phyloP scores from a whole-genome alignment of 2,888 invertebrate genomes.

The Eurytoma adleriae region DNA sequence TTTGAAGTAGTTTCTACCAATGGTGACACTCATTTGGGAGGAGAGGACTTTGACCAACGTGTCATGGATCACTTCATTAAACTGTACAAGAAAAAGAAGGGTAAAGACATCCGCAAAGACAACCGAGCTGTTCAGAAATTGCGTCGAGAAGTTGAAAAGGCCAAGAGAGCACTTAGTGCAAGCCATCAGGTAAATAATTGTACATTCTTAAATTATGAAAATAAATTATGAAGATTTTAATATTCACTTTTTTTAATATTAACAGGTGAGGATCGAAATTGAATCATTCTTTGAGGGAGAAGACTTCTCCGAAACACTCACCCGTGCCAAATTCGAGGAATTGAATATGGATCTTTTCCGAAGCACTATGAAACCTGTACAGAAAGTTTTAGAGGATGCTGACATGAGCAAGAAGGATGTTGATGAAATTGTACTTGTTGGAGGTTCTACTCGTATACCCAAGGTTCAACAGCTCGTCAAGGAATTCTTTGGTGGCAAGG shows the following conservation, averaged over 20 bases:
- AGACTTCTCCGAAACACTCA: conserved; percentile 98
- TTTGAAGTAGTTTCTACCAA: conserved; percentile 96
- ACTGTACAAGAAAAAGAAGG: conserved; percentile 98
- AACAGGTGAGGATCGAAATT: conserved; percentile 94
- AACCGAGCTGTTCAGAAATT: conserved; percentile 97
- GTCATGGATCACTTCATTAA: conserved; percentile 99
- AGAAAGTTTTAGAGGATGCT: conserved; percentile 96
- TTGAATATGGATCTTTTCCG: conserved; percentile 88
- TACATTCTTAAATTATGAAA: neutral
- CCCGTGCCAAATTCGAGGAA: conserved; percentile 99
- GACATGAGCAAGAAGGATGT: conserved; percentile 99
- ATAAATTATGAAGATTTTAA: conserved; percentile 2
- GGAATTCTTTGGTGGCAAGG: conserved; percentile 98
- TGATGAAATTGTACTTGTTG: conserved; percentile 98
- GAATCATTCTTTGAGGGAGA: conserved; percentile 99
- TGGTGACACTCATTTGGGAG: conserved; percentile 98
- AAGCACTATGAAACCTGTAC: conserved; percentile 84
- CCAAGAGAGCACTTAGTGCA: conserved; percentile 95
- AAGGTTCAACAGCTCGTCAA: conserved; percentile 96
- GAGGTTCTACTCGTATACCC: conserved; percentile 99
- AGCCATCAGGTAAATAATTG: conserved; percentile 84
- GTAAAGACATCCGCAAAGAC: conserved; percentile 96
- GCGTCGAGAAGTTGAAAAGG: conserved; percentile 97
- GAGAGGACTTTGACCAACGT: conserved; percentile 99
- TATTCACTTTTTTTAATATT: conserved; percentile 12